Evolutionary conservation across 2,888 invertebrate species (phyloP).

Genomic region (Autographa pulchrina): DNA sequence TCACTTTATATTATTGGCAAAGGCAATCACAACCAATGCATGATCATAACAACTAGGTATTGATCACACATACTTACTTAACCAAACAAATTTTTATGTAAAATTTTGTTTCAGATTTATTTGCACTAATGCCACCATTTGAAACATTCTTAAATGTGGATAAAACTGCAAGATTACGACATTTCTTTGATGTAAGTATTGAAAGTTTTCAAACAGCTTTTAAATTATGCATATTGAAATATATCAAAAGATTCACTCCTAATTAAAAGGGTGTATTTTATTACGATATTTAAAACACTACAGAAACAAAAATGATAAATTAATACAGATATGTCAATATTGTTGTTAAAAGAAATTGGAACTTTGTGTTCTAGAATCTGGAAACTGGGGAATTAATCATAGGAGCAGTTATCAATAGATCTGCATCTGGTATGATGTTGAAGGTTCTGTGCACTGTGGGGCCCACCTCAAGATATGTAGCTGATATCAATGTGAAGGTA

Average conservation of each 20-base stretch:
- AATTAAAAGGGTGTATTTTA: too few relatives aligned
- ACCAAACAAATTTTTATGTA: neutral
- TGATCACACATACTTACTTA: neutral
- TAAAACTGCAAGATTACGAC: constrained; percentile 92
- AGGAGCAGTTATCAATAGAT: constrained; percentile 93
- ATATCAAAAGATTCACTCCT: neutral
- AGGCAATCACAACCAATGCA: neutral
- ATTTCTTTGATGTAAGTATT: constrained; percentile 94
- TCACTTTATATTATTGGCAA: neutral
- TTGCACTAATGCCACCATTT: constrained; percentile 95
- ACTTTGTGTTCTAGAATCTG: constrained; percentile 85
- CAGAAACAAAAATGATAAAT: too few relatives aligned
- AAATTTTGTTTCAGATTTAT: constrained; percentile 90
- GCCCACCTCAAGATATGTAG: constrained; percentile 93
- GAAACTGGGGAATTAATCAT: constrained; percentile 94
- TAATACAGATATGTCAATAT: neutral
- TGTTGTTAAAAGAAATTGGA: too few relatives aligned
- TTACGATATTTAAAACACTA: too few relatives aligned
- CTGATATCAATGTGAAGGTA: constrained; percentile 96
- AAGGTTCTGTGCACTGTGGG: constrained; percentile 96
- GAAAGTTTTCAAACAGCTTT: neutral
- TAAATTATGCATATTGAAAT: neutral
- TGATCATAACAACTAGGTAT: neutral
- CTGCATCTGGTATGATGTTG: constrained; percentile 92
- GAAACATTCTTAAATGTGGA: constrained; percentile 96